Percentiles rank a stretch among this genome's conserved stretches.
Conservation (phyloP, 2,113 vertebrate genomes). For the Carassius carassius region DNA sequence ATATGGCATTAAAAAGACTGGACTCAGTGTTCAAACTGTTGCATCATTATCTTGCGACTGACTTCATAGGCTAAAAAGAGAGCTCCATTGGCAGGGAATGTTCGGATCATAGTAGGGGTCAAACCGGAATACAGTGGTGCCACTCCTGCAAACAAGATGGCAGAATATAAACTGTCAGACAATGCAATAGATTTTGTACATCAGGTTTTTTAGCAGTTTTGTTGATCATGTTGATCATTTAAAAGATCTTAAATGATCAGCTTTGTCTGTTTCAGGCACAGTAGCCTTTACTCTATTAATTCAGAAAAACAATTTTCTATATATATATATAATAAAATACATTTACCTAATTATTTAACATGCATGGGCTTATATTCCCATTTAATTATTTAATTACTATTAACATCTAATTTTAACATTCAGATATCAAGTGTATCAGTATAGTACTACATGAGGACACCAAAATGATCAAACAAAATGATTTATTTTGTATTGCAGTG, state of each 20-base stretch:
- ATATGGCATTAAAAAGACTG: neutral
- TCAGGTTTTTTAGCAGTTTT: too few relatives aligned
- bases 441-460: neutral
- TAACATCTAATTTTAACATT: neutral
- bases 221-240: too few relatives aligned
- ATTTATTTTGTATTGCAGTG: neutral
- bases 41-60: slow-evolving; percentile 88
- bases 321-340: too few relatives aligned
- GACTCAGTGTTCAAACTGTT: slow-evolving; percentile 63
- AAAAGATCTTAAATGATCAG: too few relatives aligned
- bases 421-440: neutral
- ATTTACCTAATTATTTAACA: neutral
- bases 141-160: slow-evolving; percentile 75
- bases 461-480: neutral
- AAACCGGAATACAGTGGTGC: slow-evolving; percentile 87
- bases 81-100: slow-evolving; percentile 88
- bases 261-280: too few relatives aligned
- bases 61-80: slow-evolving; percentile 88
- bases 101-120: slow-evolving; percentile 89
- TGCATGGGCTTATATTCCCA: neutral
- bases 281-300: too few relatives aligned
- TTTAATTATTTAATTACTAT: neutral
- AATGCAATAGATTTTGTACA: too few relatives aligned
- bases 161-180: neutral
- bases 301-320: too few relatives aligned